Percentiles rank a stretch among this genome's conserved stretches.
Conservation (phyloP, 2,888 invertebrate species). For the Cenopis cana region DNA sequence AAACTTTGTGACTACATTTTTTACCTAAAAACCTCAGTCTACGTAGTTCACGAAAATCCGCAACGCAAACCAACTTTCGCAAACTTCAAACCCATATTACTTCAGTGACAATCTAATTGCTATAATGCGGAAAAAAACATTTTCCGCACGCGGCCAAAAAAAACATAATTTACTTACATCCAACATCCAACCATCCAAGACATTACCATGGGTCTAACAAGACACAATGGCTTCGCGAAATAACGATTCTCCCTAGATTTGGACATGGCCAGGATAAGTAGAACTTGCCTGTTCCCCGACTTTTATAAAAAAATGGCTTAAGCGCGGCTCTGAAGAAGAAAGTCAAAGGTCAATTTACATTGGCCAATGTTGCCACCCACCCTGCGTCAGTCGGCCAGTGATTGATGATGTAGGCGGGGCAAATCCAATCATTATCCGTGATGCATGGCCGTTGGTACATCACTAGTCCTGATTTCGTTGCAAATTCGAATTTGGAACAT, state of each 20-base stretch:
- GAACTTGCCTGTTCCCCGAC: conserved; percentile 54
- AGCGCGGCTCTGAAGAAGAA: conserved; percentile 45
- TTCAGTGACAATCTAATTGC: conserved; percentile 40
- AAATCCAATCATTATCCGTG: conserved; percentile 84
- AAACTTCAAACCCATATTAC: conserved; percentile 22
- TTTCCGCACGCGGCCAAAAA: conserved; percentile 56
- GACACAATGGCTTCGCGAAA: conserved; percentile 80
- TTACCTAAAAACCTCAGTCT: too few species aligned
- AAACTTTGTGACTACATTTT: too few species aligned
- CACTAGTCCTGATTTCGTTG: conserved; percentile 68
- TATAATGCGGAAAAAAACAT: conserved; percentile 49
- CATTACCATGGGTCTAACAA: conserved; percentile 80
- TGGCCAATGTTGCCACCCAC: conserved; percentile 61
- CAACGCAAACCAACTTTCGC: conserved; percentile 6
- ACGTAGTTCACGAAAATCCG: background rate
- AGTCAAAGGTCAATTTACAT: conserved; percentile 61
- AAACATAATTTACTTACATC: conserved; percentile 82
- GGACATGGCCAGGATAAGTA: conserved; percentile 54
- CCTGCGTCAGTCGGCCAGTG: conserved; percentile 74
- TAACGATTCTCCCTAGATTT: conserved; percentile 68
- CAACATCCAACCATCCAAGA: conserved; percentile 79
- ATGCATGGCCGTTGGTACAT: conserved; percentile 81
- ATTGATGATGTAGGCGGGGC: conserved; percentile 85
- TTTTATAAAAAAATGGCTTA: conserved; percentile 10
- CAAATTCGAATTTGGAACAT: conserved; percentile 62